Evolutionary conservation across 1,140 invertebrate species (phyloP), one percentile per base, ranked within the genome.

Genomic region (Aphis gossypii): DNA sequence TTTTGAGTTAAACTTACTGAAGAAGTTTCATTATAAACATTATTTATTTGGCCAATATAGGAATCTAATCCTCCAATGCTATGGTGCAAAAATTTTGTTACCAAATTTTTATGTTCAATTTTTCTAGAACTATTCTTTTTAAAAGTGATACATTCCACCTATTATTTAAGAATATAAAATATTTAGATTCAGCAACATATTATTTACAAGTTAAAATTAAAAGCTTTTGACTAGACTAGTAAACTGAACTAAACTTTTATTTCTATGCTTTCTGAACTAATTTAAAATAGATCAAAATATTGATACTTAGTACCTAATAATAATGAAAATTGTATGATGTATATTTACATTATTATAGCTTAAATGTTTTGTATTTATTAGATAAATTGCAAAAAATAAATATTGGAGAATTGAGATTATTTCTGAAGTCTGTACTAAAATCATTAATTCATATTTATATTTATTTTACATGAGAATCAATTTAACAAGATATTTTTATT

Each of bases 31-130:
- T 8, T 35, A 14, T 20, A 30, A 44, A 51, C 18, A 48, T 60
- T n/a, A 38, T 46, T 76, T n/a, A 38, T 11, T 92, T 95, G 94
- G 51, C 95, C 94, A 23, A 35, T 86, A 11, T 90, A 14, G 25
- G 35, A 48, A 25, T 95, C 95, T 82, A 95, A 95, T 0, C 95
- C 96, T 0, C 95, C 96, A 48, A 97, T 95, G 89, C 97, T 98
- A 94, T 98, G 97, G 95, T 98, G 97, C 0, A 98, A 95, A 95
- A 98, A 98, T 94, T 98, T 98, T 0, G 97, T 98, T 2, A 97
- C 96, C 93, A 98, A 96, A 95, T 97, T 97, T 94, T 97, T 97
- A 54, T 97, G 96, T 94, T 98, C 97, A 9, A 98, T 95, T 82
- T 96, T 96, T 94, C 97, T 96, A 88, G 97, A 95, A 82, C 96